phyloP scores from a whole-genome alignment of 2,113 vertebrate species.

The Fukomys damarensis region DNA sequence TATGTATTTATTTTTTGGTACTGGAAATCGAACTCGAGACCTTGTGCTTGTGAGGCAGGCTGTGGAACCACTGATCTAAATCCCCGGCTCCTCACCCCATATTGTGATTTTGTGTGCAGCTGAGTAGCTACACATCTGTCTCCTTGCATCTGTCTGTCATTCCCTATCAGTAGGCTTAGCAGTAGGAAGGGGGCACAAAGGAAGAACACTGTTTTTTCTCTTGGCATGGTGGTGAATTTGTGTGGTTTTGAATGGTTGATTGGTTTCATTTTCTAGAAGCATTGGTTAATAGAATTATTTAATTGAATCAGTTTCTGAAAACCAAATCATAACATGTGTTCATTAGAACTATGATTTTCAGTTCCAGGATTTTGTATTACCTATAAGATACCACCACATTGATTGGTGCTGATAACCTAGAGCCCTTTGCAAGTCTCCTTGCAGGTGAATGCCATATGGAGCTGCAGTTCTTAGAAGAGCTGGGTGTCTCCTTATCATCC shows the following conservation, averaged over 20 bases:
- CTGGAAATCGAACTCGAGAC: no score
- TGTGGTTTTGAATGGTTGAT: not conserved
- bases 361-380: not conserved
- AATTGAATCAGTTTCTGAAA: slow-evolving; percentile 29
- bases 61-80: no score
- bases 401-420: not conserved
- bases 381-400: not conserved
- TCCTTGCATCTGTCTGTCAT: not conserved
- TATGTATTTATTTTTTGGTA: no score
- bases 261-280: not conserved
- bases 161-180: not conserved
- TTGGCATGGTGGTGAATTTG: not conserved
- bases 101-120: not conserved
- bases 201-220: not conserved
- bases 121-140: not conserved
- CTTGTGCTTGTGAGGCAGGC: no score
- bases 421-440: not conserved
- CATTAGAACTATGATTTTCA: not conserved
- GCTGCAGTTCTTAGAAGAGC: not conserved
- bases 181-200: not conserved
- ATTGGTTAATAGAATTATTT: slow-evolving; percentile 33
- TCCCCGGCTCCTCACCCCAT: no score
- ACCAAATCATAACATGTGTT: not conserved
- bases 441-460: not conserved
- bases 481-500: not conserved